phyloP scores from a whole-genome alignment of 2,113 vertebrate genomes.

The Mugil cephalus region DNA sequence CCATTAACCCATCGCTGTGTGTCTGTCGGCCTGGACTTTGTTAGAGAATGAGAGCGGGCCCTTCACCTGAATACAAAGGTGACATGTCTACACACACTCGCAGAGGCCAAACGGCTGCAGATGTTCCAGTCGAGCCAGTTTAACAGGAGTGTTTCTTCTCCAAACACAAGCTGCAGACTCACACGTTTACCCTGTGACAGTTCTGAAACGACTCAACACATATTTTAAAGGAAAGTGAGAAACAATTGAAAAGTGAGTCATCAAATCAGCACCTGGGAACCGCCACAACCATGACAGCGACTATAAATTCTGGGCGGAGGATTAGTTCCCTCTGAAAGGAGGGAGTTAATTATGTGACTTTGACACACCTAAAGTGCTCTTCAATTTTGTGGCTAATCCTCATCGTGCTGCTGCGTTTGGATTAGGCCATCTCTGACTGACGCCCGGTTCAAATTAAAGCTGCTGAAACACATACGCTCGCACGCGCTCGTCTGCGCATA shows the following conservation, averaged over 20 bases:
- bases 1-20: conserved; percentile 39
- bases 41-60: conserved; percentile 32
- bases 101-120: background rate
- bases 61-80: conserved; percentile 23
- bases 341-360: conserved; percentile 67
- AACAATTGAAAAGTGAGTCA: conserved; percentile 35
- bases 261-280: conserved; percentile 28
- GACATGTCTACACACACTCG: conserved; percentile 26
- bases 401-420: conserved; percentile 47
- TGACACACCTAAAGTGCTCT: conserved; percentile 61
- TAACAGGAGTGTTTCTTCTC: conserved; percentile 36
- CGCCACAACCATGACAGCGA: background rate
- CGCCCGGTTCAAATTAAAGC: conserved; percentile 58
- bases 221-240: conserved; percentile 3
- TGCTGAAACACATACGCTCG: conserved; percentile 39
- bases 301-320: conserved; percentile 38
- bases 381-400: conserved; percentile 68
- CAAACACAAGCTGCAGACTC: conserved; percentile 20
- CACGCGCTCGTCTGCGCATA: conserved; percentile 27
- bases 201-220: background rate
- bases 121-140: conserved; percentile 61
- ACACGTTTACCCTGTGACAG: conserved; percentile 7
- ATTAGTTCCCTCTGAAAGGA: conserved; percentile 63
- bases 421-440: conserved; percentile 64
- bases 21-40: conserved; percentile 34